Conservation (phyloP, 2,797 vertebrate genomes). For the Eidolon dupreanum region DNA sequence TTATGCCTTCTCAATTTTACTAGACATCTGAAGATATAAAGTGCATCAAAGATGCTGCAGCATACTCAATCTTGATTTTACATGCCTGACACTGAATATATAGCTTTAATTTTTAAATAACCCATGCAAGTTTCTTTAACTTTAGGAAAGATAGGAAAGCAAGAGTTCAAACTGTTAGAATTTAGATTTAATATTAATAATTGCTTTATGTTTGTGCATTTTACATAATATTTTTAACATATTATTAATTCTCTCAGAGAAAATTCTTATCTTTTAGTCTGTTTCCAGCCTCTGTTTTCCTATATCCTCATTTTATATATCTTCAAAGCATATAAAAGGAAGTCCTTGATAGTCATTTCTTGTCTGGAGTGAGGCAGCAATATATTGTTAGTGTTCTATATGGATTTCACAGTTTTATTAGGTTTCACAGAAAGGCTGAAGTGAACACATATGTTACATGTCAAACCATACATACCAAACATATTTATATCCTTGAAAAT, state of each 20-base stretch:
- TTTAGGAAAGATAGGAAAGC: neutral
- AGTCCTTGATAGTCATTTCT: slow-evolving; percentile 57
- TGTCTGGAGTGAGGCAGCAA: slow-evolving; percentile 60
- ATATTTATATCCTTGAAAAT: slow-evolving; percentile 68
- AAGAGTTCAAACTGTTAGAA: neutral
- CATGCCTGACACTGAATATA: neutral
- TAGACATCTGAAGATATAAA: neutral
- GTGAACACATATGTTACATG: slow-evolving; percentile 75
- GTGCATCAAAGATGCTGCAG: neutral
- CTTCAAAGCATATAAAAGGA: slow-evolving; percentile 61
- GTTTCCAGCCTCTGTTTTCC: neutral
- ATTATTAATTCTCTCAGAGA: slow-evolving; percentile 42
- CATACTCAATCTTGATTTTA: neutral
- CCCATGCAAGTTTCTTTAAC: neutral
- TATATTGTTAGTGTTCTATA: slow-evolving; percentile 31
- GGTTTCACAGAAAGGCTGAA: slow-evolving; percentile 69
- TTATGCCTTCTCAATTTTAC: neutral
- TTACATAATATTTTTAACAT: neutral
- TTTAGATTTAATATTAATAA: neutral
- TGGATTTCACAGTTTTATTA: slow-evolving; percentile 78
- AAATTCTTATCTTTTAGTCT: neutral
- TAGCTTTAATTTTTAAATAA: neutral
- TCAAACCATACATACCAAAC: slow-evolving; percentile 59
- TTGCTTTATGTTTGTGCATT: neutral
- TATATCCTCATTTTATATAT: neutral